Evolutionary conservation across 2,113 vertebrate genomes (phyloP).

Genomic region (Lamprotornis superbus): DNA sequence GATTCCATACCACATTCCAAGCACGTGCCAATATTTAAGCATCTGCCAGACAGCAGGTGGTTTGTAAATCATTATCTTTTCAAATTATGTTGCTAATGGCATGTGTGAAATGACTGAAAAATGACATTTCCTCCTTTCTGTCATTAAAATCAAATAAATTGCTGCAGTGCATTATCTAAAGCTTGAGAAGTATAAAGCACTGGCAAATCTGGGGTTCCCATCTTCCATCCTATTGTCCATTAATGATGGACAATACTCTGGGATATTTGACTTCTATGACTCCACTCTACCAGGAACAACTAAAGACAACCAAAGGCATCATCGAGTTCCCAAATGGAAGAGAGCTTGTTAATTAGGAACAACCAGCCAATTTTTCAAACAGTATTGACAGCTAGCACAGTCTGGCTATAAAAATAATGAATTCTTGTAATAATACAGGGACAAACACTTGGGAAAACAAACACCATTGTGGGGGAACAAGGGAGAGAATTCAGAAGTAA

Average conservation of each 20-base stretch:
- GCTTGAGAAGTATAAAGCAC: not conserved
- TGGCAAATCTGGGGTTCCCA: not conserved
- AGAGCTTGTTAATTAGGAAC: not conserved
- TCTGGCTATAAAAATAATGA: not conserved
- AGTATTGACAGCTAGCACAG: not conserved
- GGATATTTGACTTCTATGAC: not conserved
- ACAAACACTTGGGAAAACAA: not conserved
- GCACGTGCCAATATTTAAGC: constrained; percentile 36
- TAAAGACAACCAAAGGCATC: not conserved
- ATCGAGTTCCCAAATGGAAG: not conserved
- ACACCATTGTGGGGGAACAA: not conserved
- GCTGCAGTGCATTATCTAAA: constrained; percentile 6
- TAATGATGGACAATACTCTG: not conserved
- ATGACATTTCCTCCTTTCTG: constrained; percentile 49
- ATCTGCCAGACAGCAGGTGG: constrained; percentile 56
- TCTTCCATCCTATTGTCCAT: not conserved
- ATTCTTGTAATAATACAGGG: not conserved
- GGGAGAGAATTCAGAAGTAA: not conserved
- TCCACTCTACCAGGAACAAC: not conserved
- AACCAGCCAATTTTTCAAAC: not conserved
- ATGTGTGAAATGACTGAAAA: constrained; percentile 54
- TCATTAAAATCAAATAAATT: constrained; percentile 54
- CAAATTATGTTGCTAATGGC: constrained; percentile 43
- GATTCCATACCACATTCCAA: not conserved
- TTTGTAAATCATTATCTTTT: constrained; percentile 63